phyloP scores from a whole-genome alignment of 2,113 vertebrate genomes.

The Embiotoca jacksoni region DNA sequence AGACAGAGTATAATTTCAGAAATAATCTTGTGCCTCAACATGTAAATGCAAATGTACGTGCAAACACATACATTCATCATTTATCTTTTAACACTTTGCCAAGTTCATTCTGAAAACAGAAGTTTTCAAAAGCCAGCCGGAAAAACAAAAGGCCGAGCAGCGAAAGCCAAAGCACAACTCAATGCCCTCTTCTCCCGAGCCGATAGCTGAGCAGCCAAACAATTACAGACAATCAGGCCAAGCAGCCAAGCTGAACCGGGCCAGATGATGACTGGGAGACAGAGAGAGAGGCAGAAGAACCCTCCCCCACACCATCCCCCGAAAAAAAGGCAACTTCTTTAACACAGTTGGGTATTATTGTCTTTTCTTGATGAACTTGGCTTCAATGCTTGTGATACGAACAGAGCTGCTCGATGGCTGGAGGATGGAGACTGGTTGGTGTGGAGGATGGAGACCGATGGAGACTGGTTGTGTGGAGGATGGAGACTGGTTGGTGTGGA shows the following conservation, averaged over 20 bases:
- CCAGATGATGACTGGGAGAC: conserved; percentile 17
- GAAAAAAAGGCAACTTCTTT: too few species aligned
- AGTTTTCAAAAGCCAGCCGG: background rate
- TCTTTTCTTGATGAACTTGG: too few species aligned
- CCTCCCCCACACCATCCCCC: background rate
- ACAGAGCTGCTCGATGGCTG: too few species aligned
- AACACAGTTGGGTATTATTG: too few species aligned
- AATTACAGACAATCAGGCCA: conserved; percentile 41
- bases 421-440: too few species aligned
- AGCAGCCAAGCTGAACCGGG: conserved; percentile 36
- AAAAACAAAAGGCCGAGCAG: conserved; percentile 32
- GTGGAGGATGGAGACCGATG: too few species aligned
- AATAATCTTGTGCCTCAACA: background rate
- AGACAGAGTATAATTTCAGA: background rate
- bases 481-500: too few species aligned
- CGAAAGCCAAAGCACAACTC: background rate
- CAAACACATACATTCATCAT: background rate
- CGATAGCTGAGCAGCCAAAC: conserved; percentile 30
- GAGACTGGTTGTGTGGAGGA: too few species aligned
- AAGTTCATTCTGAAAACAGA: conserved; percentile 9
- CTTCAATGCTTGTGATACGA: too few species aligned
- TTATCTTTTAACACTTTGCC: background rate
- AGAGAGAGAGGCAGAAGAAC: background rate
- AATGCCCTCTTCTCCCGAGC: conserved; percentile 10
- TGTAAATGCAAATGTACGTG: background rate